Conservation (phyloP, 2,888 invertebrate species). For the Odontothrips loti region DNA sequence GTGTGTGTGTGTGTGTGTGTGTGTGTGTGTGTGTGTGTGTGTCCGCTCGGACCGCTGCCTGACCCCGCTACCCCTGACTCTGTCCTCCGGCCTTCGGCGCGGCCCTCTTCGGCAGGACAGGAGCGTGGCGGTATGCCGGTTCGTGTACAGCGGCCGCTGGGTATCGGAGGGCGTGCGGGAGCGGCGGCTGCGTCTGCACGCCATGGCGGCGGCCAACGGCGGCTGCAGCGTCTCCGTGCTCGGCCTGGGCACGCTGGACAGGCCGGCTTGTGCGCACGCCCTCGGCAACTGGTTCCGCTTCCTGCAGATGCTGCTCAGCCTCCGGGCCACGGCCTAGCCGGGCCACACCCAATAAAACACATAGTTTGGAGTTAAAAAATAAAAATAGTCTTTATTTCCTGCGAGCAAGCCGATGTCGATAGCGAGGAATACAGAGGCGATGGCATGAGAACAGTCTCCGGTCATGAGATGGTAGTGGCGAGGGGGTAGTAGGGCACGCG, state of each 20-base stretch:
- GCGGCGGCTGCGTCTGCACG: neutral
- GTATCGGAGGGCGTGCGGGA: neutral
- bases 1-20: neutral
- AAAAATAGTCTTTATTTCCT: too few relatives aligned
- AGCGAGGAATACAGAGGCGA: too few relatives aligned
- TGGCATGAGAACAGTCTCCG: too few relatives aligned
- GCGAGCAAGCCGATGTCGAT: too few relatives aligned
- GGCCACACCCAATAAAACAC: too few relatives aligned
- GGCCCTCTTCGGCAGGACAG: neutral
- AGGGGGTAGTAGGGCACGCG: too few relatives aligned
- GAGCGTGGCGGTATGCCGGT: neutral
- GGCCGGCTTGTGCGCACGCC: neutral
- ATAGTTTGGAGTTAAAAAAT: too few relatives aligned
- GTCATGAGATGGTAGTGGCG: too few relatives aligned
- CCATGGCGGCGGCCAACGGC: neutral
- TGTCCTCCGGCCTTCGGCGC: too few relatives aligned
- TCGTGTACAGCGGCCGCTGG: neutral
- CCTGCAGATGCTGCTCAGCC: neutral
- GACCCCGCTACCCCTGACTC: too few relatives aligned
- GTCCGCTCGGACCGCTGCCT: too few relatives aligned
- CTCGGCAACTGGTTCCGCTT: neutral
- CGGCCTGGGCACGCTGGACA: neutral
- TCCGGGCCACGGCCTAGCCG: neutral
- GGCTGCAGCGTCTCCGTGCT: neutral
- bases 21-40: too few relatives aligned